Evolutionary conservation across 2,888 invertebrate species (phyloP).

Genomic region (Euzophera pinguis): DNA sequence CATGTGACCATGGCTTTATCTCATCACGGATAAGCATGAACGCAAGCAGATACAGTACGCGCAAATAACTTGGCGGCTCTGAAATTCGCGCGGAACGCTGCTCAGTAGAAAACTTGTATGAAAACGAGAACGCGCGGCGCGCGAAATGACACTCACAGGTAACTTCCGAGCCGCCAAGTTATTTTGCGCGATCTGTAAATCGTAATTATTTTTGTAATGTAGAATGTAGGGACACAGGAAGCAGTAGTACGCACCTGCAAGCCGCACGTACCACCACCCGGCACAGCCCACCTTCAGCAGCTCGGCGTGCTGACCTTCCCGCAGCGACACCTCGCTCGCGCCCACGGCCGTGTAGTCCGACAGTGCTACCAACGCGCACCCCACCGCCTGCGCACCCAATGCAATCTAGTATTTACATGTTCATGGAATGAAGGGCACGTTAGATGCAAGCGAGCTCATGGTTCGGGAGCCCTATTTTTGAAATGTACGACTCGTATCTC

Average conservation of each 20-base stretch:
- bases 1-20: background rate
- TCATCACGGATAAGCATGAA: background rate
- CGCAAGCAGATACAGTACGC: constrained; percentile 8
- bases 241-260: constrained; percentile 81
- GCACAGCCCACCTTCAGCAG: constrained; percentile 95
- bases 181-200: no score
- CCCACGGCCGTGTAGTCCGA: constrained; percentile 97
- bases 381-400: constrained; percentile 76
- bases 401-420: constrained; percentile 11
- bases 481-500: no score
- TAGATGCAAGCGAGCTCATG: no score
- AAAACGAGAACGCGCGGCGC: no score
- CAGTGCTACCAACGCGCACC: constrained; percentile 90
- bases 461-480: no score
- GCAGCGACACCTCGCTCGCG: constrained; percentile 92
- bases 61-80: no score
- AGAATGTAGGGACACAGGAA: background rate
- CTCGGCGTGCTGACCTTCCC: constrained; percentile 94
- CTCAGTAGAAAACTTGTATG: no score
- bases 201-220: background rate
- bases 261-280: constrained; percentile 97
- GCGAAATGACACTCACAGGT: no score
- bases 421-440: no score
- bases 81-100: no score
- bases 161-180: no score